Evolutionary conservation across 2,797 vertebrate species (phyloP), one percentile per base, ranked within the genome.

Genomic region (Malurus splendens): DNA sequence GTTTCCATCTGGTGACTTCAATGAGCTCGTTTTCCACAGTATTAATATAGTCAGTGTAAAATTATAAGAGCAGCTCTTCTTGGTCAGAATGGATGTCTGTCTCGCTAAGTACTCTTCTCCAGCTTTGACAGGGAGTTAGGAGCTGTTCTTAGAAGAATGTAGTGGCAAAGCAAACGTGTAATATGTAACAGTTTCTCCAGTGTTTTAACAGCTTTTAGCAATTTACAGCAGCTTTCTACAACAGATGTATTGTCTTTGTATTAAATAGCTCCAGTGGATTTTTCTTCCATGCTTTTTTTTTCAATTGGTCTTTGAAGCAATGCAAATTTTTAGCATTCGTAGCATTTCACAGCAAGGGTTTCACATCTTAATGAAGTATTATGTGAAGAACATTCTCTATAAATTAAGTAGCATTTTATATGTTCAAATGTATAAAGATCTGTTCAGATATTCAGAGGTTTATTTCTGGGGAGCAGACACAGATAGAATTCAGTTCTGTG

Each of bases 211-310:
- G 72, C 54, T 87, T 86, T 66, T 61, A 82, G 54, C 54, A 73
- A 52, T 79, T 92, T 91, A 64, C 39, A 82, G 22, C 39, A 80
- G 79, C 57, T 74, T 90, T 89, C 48, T 3, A 11, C 51, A 27
- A 28, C 67, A 91, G 61, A 87, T 89, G 36, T 55, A 80, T 85
- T 91, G 57, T 82, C 61, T 90, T 82, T 87, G 73, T 52, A 50
- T 86, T 85, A 89, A 90, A 44, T 59, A 90, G 36, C 44, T 87
- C 57, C 41, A 68, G 66, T 74, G 44, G 24, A 57, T 78, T 87
- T 89, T 90, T 93, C 23, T 83, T 83, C 61, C 14, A 11, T 68
- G 32, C 33, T 36, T 36, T 6, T 74, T 93, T 85, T 13, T 75
- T 88, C 78, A 67, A 6, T 25, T 82, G 41, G 28, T 64, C 68